Evolutionary conservation across 2,888 invertebrate genomes (phyloP), one percentile per base, ranked within the genome.

Genomic region (Chloroclysta siterata): DNA sequence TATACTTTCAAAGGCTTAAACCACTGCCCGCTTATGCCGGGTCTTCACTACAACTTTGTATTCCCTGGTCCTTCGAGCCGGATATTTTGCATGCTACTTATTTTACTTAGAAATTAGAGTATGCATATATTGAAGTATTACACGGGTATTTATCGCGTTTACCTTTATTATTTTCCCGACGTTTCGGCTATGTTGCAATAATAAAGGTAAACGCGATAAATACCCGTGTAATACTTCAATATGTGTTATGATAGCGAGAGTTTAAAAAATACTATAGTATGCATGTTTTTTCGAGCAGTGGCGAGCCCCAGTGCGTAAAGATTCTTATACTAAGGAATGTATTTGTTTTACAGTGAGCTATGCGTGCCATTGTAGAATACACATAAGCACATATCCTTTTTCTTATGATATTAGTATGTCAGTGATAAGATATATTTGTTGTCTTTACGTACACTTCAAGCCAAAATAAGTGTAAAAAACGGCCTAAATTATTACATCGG

Each of bases 361-460:
- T 36, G 69, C 22, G 22, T 71, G 79, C 77, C 78, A 79, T 79
- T 76, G 65, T 70, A 72, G 69, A 66, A 70, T 71, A 68, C 68
- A 68, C 59, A 62, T 63, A 69, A 57, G 50, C 50, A 72, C 72
- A 72, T 72, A 72, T 72, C 72, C 47, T 65, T 62, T n/a, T 47
- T 55, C 28, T 55, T 53, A 51, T 53, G 14, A 53, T 68, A 53
- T 60, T 56, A 39, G 29, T 62, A 50, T 65, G 59, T 62, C n/a
- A n/a, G n/a, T 41, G 58, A 59, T 63, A 66, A 66, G 60, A 36
- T 52, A 28, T 72, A 70, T 60, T 65, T 17, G 65, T 60, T 66
- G 64, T 52, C 56, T 22, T 42, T 36, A 56, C 11, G 48, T 65
- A 68, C 56, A 70, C 63, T 65, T 65, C 51, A 50, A 63, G 63